Percentiles rank a stretch among this genome's conserved stretches.
These are phyloP conservation scores for Alcis repandata DNA, from an alignment of 2,888 invertebrate species.

Conservation along the genomic window DNA sequence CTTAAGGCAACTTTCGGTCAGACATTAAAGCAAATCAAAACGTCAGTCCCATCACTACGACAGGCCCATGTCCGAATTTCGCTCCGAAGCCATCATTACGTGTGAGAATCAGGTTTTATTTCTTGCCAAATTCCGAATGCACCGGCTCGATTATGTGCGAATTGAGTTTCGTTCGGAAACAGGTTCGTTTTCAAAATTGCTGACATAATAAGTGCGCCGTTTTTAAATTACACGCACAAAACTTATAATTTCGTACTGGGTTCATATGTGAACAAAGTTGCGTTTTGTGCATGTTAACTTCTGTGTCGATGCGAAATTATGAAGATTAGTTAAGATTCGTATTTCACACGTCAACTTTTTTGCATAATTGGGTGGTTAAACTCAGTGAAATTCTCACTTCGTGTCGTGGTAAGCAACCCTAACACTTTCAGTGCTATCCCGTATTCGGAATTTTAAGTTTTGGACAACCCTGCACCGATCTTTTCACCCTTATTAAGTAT, in stretches of 20 bases:
- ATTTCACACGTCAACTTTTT: too few relatives aligned
- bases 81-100: conserved; percentile 45
- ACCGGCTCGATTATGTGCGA: conserved; percentile 37
- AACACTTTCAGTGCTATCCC: background rate
- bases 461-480: background rate
- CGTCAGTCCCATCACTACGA: conserved; percentile 29
- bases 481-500: background rate
- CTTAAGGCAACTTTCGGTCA: background rate
- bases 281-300: background rate
- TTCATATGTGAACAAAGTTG: background rate
- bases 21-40: conserved; percentile 7
- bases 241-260: background rate
- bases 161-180: conserved; percentile 37
- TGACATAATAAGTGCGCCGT: conserved; percentile 20
- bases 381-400: too few relatives aligned
- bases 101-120: conserved; percentile 47
- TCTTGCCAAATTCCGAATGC: conserved; percentile 43
- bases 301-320: too few relatives aligned
- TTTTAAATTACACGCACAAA: conserved; percentile 9
- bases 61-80: conserved; percentile 27
- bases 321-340: too few relatives aligned
- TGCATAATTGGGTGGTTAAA: too few relatives aligned
- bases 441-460: background rate
- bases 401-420: too few relatives aligned
- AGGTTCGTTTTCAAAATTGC: conserved; percentile 39